phyloP scores from a whole-genome alignment of 2,113 vertebrate species.

The Microtus montanus region DNA sequence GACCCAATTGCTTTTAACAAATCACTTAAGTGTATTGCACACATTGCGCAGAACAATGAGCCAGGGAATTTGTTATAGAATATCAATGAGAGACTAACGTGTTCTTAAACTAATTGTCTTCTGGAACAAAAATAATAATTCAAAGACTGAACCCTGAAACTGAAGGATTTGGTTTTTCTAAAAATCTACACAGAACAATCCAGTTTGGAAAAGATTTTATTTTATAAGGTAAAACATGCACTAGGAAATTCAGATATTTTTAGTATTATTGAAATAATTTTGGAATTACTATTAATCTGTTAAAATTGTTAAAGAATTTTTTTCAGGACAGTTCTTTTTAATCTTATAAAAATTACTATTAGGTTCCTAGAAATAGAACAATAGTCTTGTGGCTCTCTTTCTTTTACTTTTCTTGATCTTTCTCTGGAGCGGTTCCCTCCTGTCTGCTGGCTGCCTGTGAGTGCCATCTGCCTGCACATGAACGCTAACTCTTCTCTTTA shows the following conservation, averaged over 20 bases:
- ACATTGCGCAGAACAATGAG: neutral
- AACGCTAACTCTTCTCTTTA: neutral
- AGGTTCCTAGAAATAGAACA: neutral
- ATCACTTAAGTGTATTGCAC: neutral
- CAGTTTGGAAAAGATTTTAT: neutral
- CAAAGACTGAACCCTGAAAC: neutral
- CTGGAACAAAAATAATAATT: neutral
- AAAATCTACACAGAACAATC: neutral
- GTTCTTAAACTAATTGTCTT: neutral
- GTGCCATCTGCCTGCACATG: neutral
- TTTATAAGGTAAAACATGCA: neutral
- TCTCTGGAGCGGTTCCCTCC: neutral
- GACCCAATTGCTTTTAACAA: neutral
- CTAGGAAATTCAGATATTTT: neutral
- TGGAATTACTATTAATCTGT: neutral
- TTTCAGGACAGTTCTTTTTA: neutral
- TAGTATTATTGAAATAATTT: conserved; percentile 20
- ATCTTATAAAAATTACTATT: neutral
- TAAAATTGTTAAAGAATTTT: neutral
- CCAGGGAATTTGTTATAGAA: neutral
- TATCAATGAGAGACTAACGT: neutral
- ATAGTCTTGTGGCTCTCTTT: neutral
- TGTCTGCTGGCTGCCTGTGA: neutral
- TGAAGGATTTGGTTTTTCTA: neutral
- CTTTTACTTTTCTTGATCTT: neutral